Conservation (phyloP, 2,113 vertebrate species). For the Phylloscopus whistleri region DNA sequence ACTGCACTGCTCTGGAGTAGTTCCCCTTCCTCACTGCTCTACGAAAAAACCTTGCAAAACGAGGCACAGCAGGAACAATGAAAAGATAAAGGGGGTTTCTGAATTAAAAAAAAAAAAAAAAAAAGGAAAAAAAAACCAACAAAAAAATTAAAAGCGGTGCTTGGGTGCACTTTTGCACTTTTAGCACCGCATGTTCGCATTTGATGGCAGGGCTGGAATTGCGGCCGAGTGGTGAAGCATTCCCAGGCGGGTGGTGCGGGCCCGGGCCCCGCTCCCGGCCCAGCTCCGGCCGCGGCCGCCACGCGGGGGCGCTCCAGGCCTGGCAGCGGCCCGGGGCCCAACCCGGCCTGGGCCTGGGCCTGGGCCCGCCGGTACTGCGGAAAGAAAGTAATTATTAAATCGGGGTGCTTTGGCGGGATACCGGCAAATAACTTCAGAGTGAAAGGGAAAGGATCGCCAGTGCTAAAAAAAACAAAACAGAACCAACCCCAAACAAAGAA, state of each 20-base stretch:
- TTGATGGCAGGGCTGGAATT: neutral
- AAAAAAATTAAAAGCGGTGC: neutral
- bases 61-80: fast-evolving
- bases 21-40: neutral
- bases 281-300: neutral
- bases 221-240: fast-evolving
- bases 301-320: slow-evolving; percentile 71
- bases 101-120: neutral
- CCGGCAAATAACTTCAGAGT: neutral
- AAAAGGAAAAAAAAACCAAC: no score
- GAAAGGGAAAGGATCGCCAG: neutral
- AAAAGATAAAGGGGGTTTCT: neutral
- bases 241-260: neutral
- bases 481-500: neutral
- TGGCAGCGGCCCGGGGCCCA: neutral
- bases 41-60: neutral
- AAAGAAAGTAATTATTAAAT: neutral
- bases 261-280: fast-evolving
- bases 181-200: fast-evolving
- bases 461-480: neutral
- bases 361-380: neutral
- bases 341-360: neutral
- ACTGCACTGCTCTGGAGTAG: neutral
- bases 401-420: neutral
- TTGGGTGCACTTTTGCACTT: fast-evolving